Percentiles rank a stretch among this genome's conserved stretches.
Evolutionary conservation across 1,140 invertebrate species (phyloP).

Genomic region (Anastrepha obliqua): DNA sequence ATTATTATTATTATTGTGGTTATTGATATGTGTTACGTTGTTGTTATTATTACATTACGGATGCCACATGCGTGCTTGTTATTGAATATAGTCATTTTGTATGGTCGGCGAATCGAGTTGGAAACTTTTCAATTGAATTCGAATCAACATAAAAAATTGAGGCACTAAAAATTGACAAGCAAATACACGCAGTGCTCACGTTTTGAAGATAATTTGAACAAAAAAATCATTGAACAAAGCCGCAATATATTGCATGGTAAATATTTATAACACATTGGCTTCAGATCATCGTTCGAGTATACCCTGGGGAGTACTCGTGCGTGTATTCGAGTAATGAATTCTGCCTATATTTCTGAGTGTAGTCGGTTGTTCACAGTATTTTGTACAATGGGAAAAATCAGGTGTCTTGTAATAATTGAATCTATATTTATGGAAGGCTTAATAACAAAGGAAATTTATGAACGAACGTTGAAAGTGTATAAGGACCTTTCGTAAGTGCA

Average conservation of each 20-base stretch:
- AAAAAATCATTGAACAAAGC: conserved; percentile 30
- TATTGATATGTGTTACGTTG: background rate
- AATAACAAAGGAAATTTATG: too few species aligned
- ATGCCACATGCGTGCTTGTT: conserved; percentile 19
- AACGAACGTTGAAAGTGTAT: too few species aligned
- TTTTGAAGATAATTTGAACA: background rate
- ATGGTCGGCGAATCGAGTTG: background rate
- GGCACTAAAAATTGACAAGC: background rate
- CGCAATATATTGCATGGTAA: background rate
- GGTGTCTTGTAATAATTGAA: too few species aligned
- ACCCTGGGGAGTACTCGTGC: too few species aligned
- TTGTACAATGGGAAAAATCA: too few species aligned
- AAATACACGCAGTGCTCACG: background rate
- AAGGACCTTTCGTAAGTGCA: too few species aligned
- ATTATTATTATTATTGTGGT: conserved; percentile 7
- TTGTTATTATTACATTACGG: background rate
- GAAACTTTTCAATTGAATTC: background rate
- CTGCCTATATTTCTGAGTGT: too few species aligned
- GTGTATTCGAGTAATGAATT: too few species aligned
- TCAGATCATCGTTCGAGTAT: too few species aligned
- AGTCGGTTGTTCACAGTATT: too few species aligned
- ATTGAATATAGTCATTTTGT: conserved; percentile 26
- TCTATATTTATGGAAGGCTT: too few species aligned
- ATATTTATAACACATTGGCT: background rate
- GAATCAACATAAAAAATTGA: background rate